Evolutionary conservation across 2,888 invertebrate species (phyloP).

Genomic region (Heliconius aoede): DNA sequence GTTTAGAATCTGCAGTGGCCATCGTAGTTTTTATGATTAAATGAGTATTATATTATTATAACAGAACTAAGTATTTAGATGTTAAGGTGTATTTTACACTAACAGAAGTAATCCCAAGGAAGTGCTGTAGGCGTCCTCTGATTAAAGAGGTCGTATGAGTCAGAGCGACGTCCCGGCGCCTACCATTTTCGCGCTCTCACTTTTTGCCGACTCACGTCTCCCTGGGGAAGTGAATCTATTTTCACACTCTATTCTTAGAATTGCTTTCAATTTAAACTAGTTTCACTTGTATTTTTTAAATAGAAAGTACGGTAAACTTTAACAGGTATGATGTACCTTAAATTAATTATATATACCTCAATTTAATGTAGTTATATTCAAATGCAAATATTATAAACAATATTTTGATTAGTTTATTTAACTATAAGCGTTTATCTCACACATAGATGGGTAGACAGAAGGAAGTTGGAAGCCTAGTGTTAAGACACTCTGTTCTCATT

Average conservation of each 20-base stretch:
- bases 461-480: no score
- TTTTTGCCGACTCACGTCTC: slow-evolving; percentile 52
- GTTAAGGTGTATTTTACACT: slow-evolving; percentile 51
- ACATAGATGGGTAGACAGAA: no score
- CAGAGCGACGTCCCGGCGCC: slow-evolving; percentile 75
- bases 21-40: slow-evolving; percentile 43
- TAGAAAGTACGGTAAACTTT: neutral
- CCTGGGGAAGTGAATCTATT: slow-evolving; percentile 61
- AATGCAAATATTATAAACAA: no score
- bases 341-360: no score
- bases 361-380: neutral
- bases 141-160: slow-evolving; percentile 73
- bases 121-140: slow-evolving; percentile 54
- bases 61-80: slow-evolving; percentile 7
- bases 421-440: no score
- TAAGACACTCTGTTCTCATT: no score
- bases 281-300: neutral
- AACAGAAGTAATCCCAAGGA: slow-evolving; percentile 51
- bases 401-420: no score
- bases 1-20: slow-evolving; percentile 46
- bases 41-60: slow-evolving; percentile 3
- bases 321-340: no score
- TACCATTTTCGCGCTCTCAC: slow-evolving; percentile 58
- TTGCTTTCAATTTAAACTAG: slow-evolving; percentile 8
- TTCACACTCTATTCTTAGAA: slow-evolving; percentile 52